Evolutionary conservation across 2,797 vertebrate species (phyloP), one percentile per base, ranked within the genome.

Genomic region (Percopsis omiscomaycus): DNA sequence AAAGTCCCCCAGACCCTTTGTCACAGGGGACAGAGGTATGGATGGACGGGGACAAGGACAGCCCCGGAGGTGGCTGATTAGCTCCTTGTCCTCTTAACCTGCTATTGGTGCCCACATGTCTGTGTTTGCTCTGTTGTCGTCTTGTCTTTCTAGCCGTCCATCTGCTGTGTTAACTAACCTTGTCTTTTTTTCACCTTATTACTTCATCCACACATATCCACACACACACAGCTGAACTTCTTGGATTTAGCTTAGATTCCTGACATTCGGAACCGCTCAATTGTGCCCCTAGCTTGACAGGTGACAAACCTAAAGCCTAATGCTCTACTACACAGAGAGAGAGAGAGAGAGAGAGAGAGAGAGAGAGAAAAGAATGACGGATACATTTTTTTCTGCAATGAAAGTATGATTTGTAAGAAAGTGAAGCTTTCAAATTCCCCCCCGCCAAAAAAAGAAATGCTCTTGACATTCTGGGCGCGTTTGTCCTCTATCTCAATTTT

Each of bases 221-320:
- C 56, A 69, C 67, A 65, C 59, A 71, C 42, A 16, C 61, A 54
- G 66, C 14, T 50, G 59, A 59, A 46, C 42, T 64, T 61, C 61
- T 50, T 3, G 30, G 28, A 51, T 37, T 64, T 71, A 61, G 56
- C 56, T 63, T 77, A 50, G 56, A 53, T 59, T 13, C 55, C 30
- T 84, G 84, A 84, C 81, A 81, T 77, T 80, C 83, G 83, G 64
- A 86, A 86, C 85, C 73, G 73, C 75, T 84, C 85, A 83, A 78
- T 85, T 79, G 71, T 75, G 78, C 64, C 67, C 70, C 83, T 78
- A 82, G 69, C 81, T 81, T 79, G 61, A 2, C 59, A 60, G 75
- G 73, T 87, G 86, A 87, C 88, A 85, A 71, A 81, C 77, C 60
- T 58, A 70, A 61, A 83, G 69, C 64, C 48, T 74, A 83, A 85